A percentile compares a stretch with the other conserved stretches of the same genome.
Conservation (phyloP, 1,140 invertebrate species). For the Antheraea mylitta region DNA sequence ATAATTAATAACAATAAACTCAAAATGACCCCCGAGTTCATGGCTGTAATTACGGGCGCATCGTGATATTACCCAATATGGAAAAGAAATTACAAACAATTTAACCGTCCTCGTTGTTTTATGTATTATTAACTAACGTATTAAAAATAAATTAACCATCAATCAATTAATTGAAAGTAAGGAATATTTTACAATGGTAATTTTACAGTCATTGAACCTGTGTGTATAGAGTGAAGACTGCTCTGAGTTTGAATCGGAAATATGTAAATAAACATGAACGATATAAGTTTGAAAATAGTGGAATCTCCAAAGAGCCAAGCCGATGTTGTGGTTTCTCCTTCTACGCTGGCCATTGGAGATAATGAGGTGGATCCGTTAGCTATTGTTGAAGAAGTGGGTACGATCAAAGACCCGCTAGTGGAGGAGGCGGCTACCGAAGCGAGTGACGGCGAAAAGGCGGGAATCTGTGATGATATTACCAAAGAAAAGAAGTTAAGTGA, state of each 20-base stretch:
- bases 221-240: conserved; percentile 59
- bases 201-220: conserved; percentile 54
- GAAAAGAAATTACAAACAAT: conserved; percentile 60
- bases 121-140: not conserved
- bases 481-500: conserved; percentile 58
- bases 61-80: conserved; percentile 59
- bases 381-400: conserved; percentile 46
- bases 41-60: conserved; percentile 55
- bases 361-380: conserved; percentile 70
- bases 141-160: conserved; percentile 12
- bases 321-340: conserved; percentile 41
- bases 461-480: conserved; percentile 63
- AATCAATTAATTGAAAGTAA: conserved; percentile 1
- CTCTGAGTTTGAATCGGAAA: conserved; percentile 62
- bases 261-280: conserved; percentile 79
- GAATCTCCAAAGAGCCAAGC: conserved; percentile 61
- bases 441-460: conserved; percentile 29
- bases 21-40: conserved; percentile 57
- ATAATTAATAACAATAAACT: conserved; percentile 38
- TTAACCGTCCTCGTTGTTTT: conserved; percentile 33
- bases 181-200: conserved; percentile 38
- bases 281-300: conserved; percentile 73
- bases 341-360: conserved; percentile 39
- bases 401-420: conserved; percentile 36
- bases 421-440: conserved; percentile 31